Conservation (phyloP, 2,113 vertebrate species). For the Myiopsitta monachus region DNA sequence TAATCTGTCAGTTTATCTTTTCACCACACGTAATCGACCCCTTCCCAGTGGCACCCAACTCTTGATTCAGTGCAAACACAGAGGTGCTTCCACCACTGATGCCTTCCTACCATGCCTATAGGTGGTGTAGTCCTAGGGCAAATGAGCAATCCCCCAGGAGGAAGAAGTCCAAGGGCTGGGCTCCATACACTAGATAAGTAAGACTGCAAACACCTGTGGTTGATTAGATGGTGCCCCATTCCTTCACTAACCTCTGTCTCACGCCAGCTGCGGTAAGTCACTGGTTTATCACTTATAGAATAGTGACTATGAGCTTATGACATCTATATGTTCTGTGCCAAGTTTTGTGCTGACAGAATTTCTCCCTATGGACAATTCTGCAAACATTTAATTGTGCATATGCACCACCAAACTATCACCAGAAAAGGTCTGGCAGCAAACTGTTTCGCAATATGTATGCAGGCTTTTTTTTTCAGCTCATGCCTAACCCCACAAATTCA, state of each 20-base stretch:
- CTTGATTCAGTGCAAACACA: not conserved
- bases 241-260: not conserved
- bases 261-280: not conserved
- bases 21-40: not conserved
- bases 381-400: not conserved
- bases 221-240: not conserved
- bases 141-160: not conserved
- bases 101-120: not conserved
- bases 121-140: not conserved
- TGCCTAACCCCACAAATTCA: not conserved
- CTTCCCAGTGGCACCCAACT: fast-evolving
- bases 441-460: not conserved
- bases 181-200: not conserved
- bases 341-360: not conserved
- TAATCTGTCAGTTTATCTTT: not conserved
- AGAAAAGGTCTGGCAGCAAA: not conserved
- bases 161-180: not conserved
- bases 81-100: fast-evolving
- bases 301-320: not conserved
- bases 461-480: not conserved
- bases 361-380: fast-evolving
- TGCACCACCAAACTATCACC: not conserved
- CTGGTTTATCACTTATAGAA: not conserved
- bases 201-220: not conserved
- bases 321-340: fast-evolving